Evolutionary conservation across 2,888 invertebrate genomes (phyloP).

Genomic region (Leptopilina drosophilae): DNA sequence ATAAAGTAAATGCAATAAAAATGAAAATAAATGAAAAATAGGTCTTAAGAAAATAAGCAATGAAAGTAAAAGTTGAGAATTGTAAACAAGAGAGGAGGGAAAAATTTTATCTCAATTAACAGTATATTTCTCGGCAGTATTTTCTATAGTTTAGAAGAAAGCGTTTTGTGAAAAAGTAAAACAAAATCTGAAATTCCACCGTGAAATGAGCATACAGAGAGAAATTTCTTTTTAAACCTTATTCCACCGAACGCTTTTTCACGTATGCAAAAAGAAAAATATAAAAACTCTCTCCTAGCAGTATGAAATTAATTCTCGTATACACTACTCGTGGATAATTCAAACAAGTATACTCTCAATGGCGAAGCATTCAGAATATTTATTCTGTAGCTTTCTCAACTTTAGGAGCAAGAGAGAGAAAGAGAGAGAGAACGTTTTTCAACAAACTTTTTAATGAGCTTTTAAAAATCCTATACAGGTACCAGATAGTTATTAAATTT

Average conservation of each 20-base stretch:
- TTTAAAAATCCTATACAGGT: not conserved
- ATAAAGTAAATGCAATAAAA: too few relatives aligned
- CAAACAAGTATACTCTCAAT: slow-evolving; percentile 17
- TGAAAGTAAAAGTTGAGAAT: too few relatives aligned
- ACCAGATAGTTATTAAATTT: slow-evolving; percentile 5
- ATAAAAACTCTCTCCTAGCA: slow-evolving; percentile 3
- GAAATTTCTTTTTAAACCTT: slow-evolving; percentile 1
- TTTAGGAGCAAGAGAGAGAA: too few relatives aligned
- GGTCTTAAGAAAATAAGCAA: too few relatives aligned
- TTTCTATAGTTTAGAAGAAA: slow-evolving; percentile 51
- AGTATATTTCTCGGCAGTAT: slow-evolving; percentile 41
- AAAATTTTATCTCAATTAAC: slow-evolving; percentile 31
- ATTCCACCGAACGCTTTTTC: not conserved
- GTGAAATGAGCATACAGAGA: not conserved
- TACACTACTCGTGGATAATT: slow-evolving; percentile 18
- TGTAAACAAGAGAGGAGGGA: not conserved
- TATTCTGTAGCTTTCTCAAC: slow-evolving; percentile 16
- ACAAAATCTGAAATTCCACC: not conserved
- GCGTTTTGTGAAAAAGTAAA: slow-evolving; percentile 2
- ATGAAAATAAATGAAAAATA: too few relatives aligned
- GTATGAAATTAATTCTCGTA: slow-evolving; percentile 26
- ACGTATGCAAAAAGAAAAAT: not conserved
- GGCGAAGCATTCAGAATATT: slow-evolving; percentile 15
- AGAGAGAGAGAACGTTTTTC: not conserved
- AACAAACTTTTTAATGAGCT: slow-evolving; percentile 13